Conservation (phyloP, 2,113 vertebrate species). For the Cricetomys ansorgei region DNA sequence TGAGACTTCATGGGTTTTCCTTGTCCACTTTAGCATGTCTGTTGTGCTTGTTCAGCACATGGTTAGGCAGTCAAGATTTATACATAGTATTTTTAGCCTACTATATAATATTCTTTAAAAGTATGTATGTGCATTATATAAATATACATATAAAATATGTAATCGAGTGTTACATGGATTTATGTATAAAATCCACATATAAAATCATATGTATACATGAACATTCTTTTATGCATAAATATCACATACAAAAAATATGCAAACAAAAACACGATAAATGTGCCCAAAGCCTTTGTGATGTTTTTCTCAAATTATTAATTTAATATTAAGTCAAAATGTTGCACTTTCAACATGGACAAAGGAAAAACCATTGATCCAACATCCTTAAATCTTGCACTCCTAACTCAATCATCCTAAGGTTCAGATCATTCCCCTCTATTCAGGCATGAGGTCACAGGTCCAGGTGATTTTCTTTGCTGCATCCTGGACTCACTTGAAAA, state of each 20-base stretch:
- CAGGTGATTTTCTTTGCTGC: background rate
- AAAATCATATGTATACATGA: background rate
- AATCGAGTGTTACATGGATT: background rate
- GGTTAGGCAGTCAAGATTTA: background rate
- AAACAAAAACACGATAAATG: background rate
- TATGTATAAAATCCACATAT: background rate
- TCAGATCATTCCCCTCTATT: background rate
- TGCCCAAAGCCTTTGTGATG: background rate
- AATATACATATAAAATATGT: background rate
- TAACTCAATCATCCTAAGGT: no score
- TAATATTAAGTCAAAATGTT: no score
- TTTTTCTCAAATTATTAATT: background rate
- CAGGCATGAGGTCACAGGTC: background rate
- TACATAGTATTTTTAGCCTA: background rate
- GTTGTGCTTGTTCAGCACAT: background rate
- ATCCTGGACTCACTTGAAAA: no score
- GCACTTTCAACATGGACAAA: no score
- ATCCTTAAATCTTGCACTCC: fast-evolving
- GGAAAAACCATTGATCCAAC: background rate
- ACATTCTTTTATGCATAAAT: no score
- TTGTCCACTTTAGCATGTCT: background rate
- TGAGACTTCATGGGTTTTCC: background rate
- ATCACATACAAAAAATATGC: background rate
- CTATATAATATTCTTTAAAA: background rate
- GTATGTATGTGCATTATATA: background rate